These are phyloP conservation scores for Clarias platycephalus DNA, from an alignment of 2,797 vertebrate species.

Conservation along the genomic window DNA sequence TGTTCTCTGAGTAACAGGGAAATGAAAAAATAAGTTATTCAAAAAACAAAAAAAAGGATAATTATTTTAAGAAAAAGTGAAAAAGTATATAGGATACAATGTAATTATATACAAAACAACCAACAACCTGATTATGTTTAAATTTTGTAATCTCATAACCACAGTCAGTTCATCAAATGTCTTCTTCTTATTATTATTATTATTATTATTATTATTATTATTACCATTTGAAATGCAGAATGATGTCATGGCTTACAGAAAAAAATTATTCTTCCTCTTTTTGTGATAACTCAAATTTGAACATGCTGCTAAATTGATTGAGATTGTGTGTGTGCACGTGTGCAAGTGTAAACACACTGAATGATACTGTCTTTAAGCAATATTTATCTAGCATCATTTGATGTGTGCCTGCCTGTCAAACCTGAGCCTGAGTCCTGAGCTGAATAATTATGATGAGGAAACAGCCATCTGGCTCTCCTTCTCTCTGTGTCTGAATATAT, in stretches of 20 bases:
- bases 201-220: constrained; percentile 35
- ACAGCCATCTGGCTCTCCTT: constrained; percentile 33
- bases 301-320: constrained; percentile 54
- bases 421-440: constrained; percentile 45
- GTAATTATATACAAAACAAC: not conserved
- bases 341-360: constrained; percentile 27
- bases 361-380: constrained; percentile 56
- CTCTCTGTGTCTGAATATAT: constrained; percentile 28
- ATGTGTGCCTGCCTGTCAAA: constrained; percentile 56
- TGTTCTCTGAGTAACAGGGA: not conserved
- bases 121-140: not conserved
- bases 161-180: constrained; percentile 12
- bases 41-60: not conserved
- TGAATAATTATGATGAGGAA: constrained; percentile 53
- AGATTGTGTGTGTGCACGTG: constrained; percentile 25
- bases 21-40: not conserved
- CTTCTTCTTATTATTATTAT: constrained; percentile 37
- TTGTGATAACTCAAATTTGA: constrained; percentile 40
- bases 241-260: constrained; percentile 34
- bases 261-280: constrained; percentile 10
- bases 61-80: no score
- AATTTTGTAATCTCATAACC: not conserved
- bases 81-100: not conserved
- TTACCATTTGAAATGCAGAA: constrained; percentile 22
- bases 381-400: constrained; percentile 55